These are phyloP conservation scores for Alethe castanea DNA, from an alignment of 2,113 vertebrate genomes.

Conservation along the genomic window DNA sequence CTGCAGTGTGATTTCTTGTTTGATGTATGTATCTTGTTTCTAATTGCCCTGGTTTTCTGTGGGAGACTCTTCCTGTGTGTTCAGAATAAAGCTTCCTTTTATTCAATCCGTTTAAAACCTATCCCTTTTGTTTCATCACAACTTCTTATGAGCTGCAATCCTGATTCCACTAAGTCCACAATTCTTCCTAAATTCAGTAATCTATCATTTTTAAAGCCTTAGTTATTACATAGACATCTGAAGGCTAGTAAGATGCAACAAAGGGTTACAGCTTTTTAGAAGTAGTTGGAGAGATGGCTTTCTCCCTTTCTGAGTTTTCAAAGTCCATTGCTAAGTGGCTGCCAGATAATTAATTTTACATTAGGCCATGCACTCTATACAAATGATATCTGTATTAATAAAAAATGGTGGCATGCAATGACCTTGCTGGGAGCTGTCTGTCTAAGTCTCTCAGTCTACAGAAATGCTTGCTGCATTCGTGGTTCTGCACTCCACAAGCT, in stretches of 20 bases:
- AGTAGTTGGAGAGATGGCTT: neutral
- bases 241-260: neutral
- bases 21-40: neutral
- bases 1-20: neutral
- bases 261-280: neutral
- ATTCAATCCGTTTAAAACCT: neutral
- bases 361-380: neutral
- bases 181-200: neutral
- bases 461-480: neutral
- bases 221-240: neutral
- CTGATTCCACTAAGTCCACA: neutral
- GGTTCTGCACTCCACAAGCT: neutral
- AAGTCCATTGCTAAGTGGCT: neutral
- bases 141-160: neutral
- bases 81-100: neutral
- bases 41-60: neutral
- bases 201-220: neutral
- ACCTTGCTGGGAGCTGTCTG: neutral
- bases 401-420: neutral
- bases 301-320: neutral
- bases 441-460: neutral
- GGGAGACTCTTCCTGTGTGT: neutral
- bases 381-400: neutral
- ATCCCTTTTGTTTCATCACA: neutral
- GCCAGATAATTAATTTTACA: neutral